These are phyloP conservation scores for Crossocerus cetratus DNA, from an alignment of 2,888 invertebrate genomes.

Conservation along the genomic window DNA sequence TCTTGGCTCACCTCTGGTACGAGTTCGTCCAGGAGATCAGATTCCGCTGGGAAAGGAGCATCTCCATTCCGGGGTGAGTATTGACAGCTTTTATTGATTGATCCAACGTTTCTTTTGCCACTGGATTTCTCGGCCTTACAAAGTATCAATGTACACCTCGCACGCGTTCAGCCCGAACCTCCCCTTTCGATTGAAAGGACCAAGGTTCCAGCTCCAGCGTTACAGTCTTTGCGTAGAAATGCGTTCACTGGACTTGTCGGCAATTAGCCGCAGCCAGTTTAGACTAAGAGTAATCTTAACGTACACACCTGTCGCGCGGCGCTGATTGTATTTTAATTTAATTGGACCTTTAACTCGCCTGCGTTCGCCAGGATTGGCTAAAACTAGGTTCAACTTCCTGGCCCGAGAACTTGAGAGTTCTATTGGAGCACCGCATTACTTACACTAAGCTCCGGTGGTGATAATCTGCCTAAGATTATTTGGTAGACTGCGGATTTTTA, in stretches of 20 bases:
- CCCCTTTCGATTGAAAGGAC: slow-evolving; percentile 3
- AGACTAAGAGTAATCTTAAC: too few species aligned
- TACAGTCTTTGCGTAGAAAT: slow-evolving; percentile 63
- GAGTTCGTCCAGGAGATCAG: slow-evolving; percentile 94
- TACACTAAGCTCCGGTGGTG: too few species aligned
- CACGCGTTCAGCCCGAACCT: slow-evolving; percentile 11
- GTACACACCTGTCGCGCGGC: too few species aligned
- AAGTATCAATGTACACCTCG: slow-evolving; percentile 9
- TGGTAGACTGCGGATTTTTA: too few species aligned
- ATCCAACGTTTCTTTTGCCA: slow-evolving; percentile 24
- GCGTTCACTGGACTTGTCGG: slow-evolving; percentile 32
- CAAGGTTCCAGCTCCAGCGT: slow-evolving; percentile 42
- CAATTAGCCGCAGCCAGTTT: neutral
- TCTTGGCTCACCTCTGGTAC: slow-evolving; percentile 94
- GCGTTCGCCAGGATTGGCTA: too few species aligned
- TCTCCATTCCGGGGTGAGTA: slow-evolving; percentile 90
- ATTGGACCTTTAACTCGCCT: too few species aligned
- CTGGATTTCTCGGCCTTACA: neutral
- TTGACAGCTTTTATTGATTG: slow-evolving; percentile 45
- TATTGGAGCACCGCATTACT: too few species aligned
- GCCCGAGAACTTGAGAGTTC: too few species aligned
- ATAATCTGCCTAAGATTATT: too few species aligned
- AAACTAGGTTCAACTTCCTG: too few species aligned
- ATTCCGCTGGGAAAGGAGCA: slow-evolving; percentile 91
- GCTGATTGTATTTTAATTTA: too few species aligned